A percentile compares a stretch with the other conserved stretches of the same genome.
phyloP scores from a whole-genome alignment of 1,140 invertebrate species.

The Cryptotermes secundus region DNA sequence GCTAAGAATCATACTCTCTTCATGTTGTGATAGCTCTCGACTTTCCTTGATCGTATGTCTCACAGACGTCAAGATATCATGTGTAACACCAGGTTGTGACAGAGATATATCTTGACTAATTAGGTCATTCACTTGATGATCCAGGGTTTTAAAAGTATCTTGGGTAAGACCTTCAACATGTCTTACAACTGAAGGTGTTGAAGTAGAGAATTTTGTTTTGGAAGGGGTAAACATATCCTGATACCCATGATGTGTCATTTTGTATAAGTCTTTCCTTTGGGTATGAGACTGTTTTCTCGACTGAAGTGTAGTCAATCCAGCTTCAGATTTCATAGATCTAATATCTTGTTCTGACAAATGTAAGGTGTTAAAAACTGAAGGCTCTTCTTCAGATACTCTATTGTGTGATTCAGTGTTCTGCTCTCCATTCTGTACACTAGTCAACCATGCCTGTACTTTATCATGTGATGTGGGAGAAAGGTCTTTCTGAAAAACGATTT shows the following conservation, averaged over 20 bases:
- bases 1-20: neutral
- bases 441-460: neutral
- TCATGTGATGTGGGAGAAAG: neutral
- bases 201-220: neutral
- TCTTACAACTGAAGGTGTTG: neutral
- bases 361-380: neutral
- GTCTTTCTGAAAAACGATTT: neutral
- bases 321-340: neutral
- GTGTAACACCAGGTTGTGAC: neutral
- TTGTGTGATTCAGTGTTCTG: neutral
- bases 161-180: neutral
- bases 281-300: neutral
- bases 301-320: neutral
- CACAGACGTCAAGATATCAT: no score
- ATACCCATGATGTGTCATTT: no score
- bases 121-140: neutral
- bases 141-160: neutral
- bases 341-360: neutral
- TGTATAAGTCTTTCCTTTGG: no score
- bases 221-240: no score
- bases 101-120: neutral
- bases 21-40: neutral
- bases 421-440: neutral
- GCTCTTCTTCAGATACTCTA: neutral
- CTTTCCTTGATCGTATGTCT: no score